These are phyloP conservation scores for Molothrus aeneus DNA, from an alignment of 2,797 vertebrate genomes.

Conservation along the genomic window DNA sequence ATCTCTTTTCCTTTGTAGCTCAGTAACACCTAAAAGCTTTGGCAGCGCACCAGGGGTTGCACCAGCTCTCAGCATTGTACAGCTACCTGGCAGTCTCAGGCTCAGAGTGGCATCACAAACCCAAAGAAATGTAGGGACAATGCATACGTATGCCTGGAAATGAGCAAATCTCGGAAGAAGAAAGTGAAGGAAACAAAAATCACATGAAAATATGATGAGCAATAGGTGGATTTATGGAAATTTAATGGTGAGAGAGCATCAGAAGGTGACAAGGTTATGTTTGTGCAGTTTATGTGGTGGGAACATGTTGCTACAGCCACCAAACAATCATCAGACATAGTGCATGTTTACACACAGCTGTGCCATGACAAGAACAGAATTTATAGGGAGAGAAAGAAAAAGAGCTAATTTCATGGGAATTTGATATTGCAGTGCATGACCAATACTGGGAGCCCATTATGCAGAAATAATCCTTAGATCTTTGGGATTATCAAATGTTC, in stretches of 20 bases:
- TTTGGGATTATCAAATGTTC: neutral
- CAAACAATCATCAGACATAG: neutral
- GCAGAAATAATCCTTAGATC: neutral
- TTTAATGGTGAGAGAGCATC: neutral
- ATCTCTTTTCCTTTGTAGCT: slow-evolving; percentile 20
- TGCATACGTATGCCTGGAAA: neutral
- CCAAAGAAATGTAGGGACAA: neutral
- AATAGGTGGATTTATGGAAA: neutral
- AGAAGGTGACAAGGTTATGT: neutral
- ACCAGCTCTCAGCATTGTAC: neutral
- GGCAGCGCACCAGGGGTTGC: neutral
- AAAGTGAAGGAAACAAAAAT: neutral
- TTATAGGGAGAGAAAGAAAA: neutral
- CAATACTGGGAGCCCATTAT: neutral
- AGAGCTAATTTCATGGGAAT: neutral
- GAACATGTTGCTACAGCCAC: neutral
- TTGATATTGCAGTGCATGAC: neutral
- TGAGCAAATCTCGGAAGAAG: neutral
- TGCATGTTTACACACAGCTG: neutral
- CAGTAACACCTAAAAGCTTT: slow-evolving; percentile 33
- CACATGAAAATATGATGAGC: neutral
- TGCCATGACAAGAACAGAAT: neutral
- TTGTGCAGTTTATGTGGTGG: neutral
- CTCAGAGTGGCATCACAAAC: neutral
- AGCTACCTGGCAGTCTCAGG: neutral